Evolutionary conservation across 2,113 vertebrate species (phyloP), one percentile per base, ranked within the genome.

Genomic region (Python bivittatus): DNA sequence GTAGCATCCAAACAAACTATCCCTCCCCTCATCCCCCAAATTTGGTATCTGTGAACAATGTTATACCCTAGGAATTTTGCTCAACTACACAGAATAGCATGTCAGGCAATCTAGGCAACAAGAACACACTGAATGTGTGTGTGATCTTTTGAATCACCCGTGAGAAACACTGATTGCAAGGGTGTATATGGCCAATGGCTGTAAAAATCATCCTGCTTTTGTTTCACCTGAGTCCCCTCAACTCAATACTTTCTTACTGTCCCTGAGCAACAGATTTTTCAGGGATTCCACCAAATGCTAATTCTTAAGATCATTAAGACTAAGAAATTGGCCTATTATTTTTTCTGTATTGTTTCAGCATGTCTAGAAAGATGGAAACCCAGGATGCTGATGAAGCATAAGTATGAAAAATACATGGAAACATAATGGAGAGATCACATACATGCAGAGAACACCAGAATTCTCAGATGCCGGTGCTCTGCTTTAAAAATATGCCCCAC

Each of bases 401-500:
- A 56, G 61, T 90, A 48, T 23, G 1, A 44, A 90, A 91, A 90
- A 0, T 27, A 52, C 64, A 85, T 7, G 89, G 38, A 94, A 93
- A 33, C 53, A 84, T 60, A 92, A n/a, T 91, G 29, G 44, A n/a
- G n/a, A n/a, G n/a, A n/a, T 90, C 92, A 68, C 86, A 93, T 94
- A 91, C 22, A 44, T 92, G 33, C 93, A 92, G 84, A 88, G 56
- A 15, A 86, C 90, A 44, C 64, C 9, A 86, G 57, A 90, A 92
- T 8, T 89, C 23, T 64, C 61, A 79, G 52, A 13, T 68, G 7
- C 52, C 94, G 54, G 84, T 89, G 33, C 64, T 94, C 91, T 94
- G 92, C 88, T 89, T 92, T 92, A 86, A 95, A 93, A 95, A 90
- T 95, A 94, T 89, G 93, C 95, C 95, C 92, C 94, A 95, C 94